phyloP scores from a whole-genome alignment of 2,797 vertebrate genomes.

The Tiaroga cobitis region DNA sequence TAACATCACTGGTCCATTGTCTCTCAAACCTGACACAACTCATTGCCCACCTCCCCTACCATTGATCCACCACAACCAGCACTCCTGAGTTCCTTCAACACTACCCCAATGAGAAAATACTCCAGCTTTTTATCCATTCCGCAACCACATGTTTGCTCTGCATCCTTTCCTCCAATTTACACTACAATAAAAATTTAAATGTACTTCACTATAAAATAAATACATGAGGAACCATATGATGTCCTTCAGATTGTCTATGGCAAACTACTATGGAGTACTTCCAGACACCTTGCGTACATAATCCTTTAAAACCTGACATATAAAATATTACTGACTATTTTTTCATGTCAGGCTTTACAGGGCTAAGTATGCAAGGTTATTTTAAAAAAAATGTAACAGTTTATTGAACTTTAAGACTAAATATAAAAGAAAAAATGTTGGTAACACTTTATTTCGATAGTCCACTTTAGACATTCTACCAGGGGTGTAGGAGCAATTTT shows the following conservation, averaged over 20 bases:
- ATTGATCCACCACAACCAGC: not conserved
- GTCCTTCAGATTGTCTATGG: no score
- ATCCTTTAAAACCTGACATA: not conserved
- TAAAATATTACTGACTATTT: not conserved
- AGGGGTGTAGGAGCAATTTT: no score
- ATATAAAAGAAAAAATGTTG: not conserved
- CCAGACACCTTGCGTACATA: not conserved
- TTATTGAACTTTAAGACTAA: not conserved
- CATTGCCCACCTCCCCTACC: not conserved
- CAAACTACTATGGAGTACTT: not conserved
- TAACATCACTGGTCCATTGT: not conserved
- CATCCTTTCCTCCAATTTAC: not conserved
- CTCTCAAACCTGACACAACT: slow-evolving; percentile 10
- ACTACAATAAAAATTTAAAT: not conserved
- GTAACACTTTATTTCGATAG: no score
- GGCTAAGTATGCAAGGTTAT: not conserved
- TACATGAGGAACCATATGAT: not conserved
- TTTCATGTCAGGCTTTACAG: not conserved
- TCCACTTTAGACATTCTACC: no score
- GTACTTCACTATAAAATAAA: not conserved
- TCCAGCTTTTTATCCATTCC: not conserved
- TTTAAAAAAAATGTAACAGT: not conserved
- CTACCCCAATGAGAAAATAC: not conserved
- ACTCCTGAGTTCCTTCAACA: not conserved
- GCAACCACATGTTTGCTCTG: not conserved